A percentile compares a stretch with the other conserved stretches of the same genome.
These are phyloP conservation scores for Cataglyphis livida DNA, from an alignment of 2,888 invertebrate genomes.

Conservation along the genomic window DNA sequence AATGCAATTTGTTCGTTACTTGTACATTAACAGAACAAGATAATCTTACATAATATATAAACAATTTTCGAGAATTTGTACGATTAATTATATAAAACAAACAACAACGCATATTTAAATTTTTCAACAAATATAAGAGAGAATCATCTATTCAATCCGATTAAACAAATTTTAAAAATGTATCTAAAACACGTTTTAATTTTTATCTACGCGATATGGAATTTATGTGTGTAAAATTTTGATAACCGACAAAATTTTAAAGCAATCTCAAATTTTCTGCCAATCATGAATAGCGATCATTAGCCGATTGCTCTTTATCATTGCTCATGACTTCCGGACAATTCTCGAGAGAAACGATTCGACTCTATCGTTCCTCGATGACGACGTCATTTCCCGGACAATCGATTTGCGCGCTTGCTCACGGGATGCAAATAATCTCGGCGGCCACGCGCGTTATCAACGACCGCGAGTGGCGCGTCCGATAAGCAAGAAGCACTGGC, in stretches of 20 bases:
- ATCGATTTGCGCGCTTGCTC: constrained; percentile 65
- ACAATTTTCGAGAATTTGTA: background rate
- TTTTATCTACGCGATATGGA: background rate
- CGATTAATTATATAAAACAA: background rate
- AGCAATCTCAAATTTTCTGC: background rate
- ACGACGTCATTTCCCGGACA: constrained; percentile 61
- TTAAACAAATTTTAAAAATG: constrained; percentile 15
- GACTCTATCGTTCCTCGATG: constrained; percentile 59
- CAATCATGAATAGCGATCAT: background rate
- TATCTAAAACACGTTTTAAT: background rate
- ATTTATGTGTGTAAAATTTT: background rate
- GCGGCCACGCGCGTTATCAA: constrained; percentile 66
- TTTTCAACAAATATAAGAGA: constrained; percentile 12
- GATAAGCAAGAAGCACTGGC: constrained; percentile 75
- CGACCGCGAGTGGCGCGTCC: constrained; percentile 68
- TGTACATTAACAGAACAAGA: constrained; percentile 11
- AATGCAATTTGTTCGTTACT: constrained; percentile 26
- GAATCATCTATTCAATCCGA: background rate
- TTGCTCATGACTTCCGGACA: background rate
- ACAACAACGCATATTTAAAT: background rate
- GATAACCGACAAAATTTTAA: background rate
- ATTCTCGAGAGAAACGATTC: background rate
- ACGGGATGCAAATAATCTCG: constrained; percentile 67
- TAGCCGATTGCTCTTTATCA: background rate
- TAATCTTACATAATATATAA: constrained; percentile 1